Evolutionary conservation across 2,888 invertebrate species (phyloP), one percentile per base, ranked within the genome.

Genomic region (Andrena haemorrhoa): DNA sequence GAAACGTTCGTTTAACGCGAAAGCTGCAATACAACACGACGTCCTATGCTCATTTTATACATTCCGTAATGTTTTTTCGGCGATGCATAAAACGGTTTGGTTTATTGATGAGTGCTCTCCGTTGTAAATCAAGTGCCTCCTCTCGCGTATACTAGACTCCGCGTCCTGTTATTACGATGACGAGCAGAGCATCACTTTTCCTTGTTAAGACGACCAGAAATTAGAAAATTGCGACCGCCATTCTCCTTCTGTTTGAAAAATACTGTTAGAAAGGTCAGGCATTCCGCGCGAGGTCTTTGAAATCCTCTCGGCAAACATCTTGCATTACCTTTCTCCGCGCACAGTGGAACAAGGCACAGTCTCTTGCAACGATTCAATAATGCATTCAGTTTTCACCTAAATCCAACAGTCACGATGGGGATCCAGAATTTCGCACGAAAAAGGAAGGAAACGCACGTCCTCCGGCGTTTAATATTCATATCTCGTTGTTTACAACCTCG

Each of bases 261-360:
- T 79, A 29, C 60, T 79, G 69, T 31, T 5, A 5, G 26, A 31
- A 63, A 78, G 60, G 29, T 70, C 61, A 66, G 70, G 41, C 47
- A 56, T 66, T 56, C 31, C 33, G 7, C 12, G 35, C 35, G 53
- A 69, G 51, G 69, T 78, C 61, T 53, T 75, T 61, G 75, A 65
- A 72, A 75, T 77, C 60, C 49, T 72, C 12, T 72, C 61, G 49
- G 74, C 65, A 72, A 60, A 72, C 41, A 56, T 72, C 33, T 35
- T 41, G 68, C 60, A 56, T 77, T 71, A 71, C 74, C 74, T 84
- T 83, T 77, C 77, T 75, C 83, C 71, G 29, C 29, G 76, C 70
- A 64, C 73, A 51, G 63, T 29, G 31, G 60, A 79, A 61, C 41
- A 26, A 70, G 16, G 35, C 20, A 49, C 35, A n/a, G 20, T 71